Percentiles rank a stretch among this genome's conserved stretches.
Evolutionary conservation across 2,113 vertebrate genomes (phyloP).

Genomic region (Salvator merianae): DNA sequence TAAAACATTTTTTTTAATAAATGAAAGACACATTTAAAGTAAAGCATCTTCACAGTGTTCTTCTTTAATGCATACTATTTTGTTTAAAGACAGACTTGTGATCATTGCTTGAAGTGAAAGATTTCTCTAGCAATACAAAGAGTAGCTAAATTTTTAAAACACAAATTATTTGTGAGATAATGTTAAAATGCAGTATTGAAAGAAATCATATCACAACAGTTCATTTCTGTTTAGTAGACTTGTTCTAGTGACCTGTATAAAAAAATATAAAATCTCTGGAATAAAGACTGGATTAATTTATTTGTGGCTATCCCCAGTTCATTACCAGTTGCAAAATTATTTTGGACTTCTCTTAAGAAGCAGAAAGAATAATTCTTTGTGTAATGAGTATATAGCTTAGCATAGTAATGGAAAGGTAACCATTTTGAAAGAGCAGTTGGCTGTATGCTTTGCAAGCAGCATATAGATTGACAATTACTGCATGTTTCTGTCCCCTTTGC

Average conservation of each 20-base stretch:
- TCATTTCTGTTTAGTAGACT: constrained; percentile 74
- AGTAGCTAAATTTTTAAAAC: constrained; percentile 47
- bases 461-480: not conserved
- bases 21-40: constrained; percentile 76
- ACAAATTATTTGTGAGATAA: constrained; percentile 65
- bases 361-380: not conserved
- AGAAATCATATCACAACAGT: constrained; percentile 62
- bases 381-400: not conserved
- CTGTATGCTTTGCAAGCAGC: not conserved
- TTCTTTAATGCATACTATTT: constrained; percentile 74
- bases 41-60: constrained; percentile 73
- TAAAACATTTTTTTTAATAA: constrained; percentile 79
- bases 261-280: constrained; percentile 78
- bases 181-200: constrained; percentile 72
- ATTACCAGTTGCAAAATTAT: constrained; percentile 40
- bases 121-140: constrained; percentile 63
- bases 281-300: constrained; percentile 82
- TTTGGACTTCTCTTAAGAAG: not conserved
- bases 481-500: not conserved
- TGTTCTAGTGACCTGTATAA: constrained; percentile 78
- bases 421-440: not conserved
- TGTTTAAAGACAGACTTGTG: constrained; percentile 75
- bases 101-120: constrained; percentile 76
- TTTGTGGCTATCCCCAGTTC: constrained; percentile 71
- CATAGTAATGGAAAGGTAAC: not conserved